Conservation (phyloP, 1,140 invertebrate genomes). For the Triops cancriformis region DNA sequence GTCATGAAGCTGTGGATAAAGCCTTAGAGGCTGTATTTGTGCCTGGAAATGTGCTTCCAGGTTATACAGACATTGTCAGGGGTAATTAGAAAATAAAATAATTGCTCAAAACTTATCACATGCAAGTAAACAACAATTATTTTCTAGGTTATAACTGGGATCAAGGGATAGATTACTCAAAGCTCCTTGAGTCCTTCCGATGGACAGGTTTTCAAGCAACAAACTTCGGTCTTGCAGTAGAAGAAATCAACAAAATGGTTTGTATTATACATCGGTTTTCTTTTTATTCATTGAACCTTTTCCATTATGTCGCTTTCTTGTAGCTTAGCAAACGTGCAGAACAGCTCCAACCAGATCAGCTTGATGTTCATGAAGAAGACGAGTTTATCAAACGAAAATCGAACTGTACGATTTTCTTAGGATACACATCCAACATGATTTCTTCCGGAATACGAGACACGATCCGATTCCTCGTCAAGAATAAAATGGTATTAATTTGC, state of each 20-base stretch:
- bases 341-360: constrained; percentile 53
- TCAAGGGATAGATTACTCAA: constrained; percentile 76
- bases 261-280: constrained; percentile 12
- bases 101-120: neutral
- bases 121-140: neutral
- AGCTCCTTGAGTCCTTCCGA: constrained; percentile 68
- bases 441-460: constrained; percentile 90
- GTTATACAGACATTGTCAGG: constrained; percentile 18
- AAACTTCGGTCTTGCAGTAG: constrained; percentile 80
- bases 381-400: constrained; percentile 64
- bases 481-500: constrained; percentile 56
- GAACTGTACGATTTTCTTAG: constrained; percentile 93
- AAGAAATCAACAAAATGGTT: constrained; percentile 90
- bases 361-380: constrained; percentile 62
- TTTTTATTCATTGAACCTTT: neutral
- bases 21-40: constrained; percentile 27
- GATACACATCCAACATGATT: constrained; percentile 96
- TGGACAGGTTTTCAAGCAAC: constrained; percentile 93
- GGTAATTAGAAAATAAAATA: constrained; percentile 13
- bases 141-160: constrained; percentile 82
- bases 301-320: constrained; percentile 26
- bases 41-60: constrained; percentile 21
- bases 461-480: constrained; percentile 78
- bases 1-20: constrained; percentile 16
- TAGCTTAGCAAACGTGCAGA: constrained; percentile 50